phyloP scores from a whole-genome alignment of 2,113 vertebrate genomes.

The Myrmophylax atrothorax region DNA sequence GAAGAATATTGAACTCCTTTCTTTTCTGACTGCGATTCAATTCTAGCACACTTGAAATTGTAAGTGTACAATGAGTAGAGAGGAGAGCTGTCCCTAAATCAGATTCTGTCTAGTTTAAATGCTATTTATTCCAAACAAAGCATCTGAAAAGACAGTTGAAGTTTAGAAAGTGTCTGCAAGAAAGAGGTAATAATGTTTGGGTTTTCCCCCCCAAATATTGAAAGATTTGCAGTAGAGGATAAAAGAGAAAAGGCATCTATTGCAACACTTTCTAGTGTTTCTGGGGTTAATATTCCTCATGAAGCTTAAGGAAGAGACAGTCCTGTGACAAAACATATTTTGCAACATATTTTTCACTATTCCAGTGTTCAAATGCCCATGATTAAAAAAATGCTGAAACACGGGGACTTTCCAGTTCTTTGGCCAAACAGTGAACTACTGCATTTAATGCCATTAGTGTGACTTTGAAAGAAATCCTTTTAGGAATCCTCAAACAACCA shows the following conservation, averaged over 20 bases:
- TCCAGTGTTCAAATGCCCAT: too few species aligned
- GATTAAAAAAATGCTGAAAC: too few species aligned
- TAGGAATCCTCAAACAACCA: not conserved
- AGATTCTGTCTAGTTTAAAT: constrained; percentile 37
- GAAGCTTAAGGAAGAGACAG: not conserved
- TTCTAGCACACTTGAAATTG: constrained; percentile 42
- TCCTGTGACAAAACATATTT: not conserved
- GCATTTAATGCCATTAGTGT: not conserved
- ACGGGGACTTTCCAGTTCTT: not conserved
- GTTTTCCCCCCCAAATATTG: not conserved
- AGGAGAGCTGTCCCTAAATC: constrained; percentile 14
- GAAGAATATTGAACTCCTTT: constrained; percentile 36
- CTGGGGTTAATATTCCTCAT: not conserved
- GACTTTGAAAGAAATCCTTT: not conserved
- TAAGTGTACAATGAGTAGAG: constrained; percentile 6
- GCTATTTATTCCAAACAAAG: constrained; percentile 26
- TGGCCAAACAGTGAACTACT: not conserved
- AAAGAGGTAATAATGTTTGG: not conserved
- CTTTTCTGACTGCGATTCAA: constrained; percentile 31
- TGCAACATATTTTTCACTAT: too few species aligned
- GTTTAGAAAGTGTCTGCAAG: not conserved
- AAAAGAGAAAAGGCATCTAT: not conserved
- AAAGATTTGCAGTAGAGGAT: not conserved
- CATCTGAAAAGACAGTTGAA: not conserved
- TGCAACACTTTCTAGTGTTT: not conserved